Evolutionary conservation across 2,888 invertebrate genomes (phyloP), one percentile per base, ranked within the genome.

Genomic region (Hydraecia micacea): DNA sequence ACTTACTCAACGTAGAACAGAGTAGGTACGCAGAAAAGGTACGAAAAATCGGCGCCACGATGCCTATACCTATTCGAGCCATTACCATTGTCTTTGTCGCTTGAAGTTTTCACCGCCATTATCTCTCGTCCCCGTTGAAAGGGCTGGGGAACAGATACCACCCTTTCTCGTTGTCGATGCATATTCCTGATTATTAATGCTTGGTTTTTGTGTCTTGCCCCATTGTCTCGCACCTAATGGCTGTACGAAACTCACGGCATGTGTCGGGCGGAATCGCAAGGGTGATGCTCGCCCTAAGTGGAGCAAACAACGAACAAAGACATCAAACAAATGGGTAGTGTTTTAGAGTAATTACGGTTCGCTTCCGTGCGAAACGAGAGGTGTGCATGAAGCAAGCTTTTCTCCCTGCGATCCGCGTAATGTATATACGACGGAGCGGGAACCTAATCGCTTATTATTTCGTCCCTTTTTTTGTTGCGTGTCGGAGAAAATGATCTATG

Each of bases 281-380:
- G 96, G 96, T 93, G 95, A 96, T 95, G 94, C 94, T 94, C 94
- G 94, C 95, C 94, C 95, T 95, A 95, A 96, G 96, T 96, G 96
- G 95, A 96, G 94, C 95, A 96, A 96, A 96, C 96, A 96, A 94
- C 94, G 95, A 96, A 96, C 96, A 97, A 96, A 97, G 97, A 96
- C 97, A 96, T 97, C 97, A 96, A 96, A 97, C 96, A 96, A 96
- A 97, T 97, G 96, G 96, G 96, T 95, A 96, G 95, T 96, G 96
- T 96, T 97, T 97, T 96, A 96, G 97, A 96, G 96, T 96, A 96
- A 97, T 97, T 96, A 96, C 96, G 94, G 94, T 95, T 95, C 93
- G 94, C 96, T 95, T 95, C 94, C 96, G 95, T 95, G 94, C 94
- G 93, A 94, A 95, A 94, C 94, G 94, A 94, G 96, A 96, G 95